These are phyloP conservation scores for Lamellibrachia columna DNA, from an alignment of 2,888 invertebrate genomes.

Conservation along the genomic window DNA sequence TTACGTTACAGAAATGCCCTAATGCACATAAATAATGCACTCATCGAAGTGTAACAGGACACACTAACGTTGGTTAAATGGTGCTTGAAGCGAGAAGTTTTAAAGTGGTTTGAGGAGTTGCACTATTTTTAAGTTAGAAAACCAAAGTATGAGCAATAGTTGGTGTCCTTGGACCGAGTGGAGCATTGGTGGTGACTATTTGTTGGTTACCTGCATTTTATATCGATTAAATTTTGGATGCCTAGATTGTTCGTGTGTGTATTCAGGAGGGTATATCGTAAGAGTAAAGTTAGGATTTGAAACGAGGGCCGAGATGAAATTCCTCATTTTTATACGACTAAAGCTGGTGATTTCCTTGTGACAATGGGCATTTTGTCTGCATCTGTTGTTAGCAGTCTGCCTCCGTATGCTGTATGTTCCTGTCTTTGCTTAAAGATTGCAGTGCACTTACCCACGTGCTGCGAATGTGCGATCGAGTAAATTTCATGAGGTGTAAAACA, in stretches of 20 bases:
- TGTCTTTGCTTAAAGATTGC: background rate
- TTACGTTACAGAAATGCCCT: background rate
- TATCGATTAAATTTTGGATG: slow-evolving; percentile 1
- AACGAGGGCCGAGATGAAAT: background rate
- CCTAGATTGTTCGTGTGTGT: background rate
- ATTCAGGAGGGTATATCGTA: background rate
- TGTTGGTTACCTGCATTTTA: slow-evolving; percentile 9
- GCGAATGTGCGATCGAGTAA: background rate
- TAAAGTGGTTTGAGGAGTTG: background rate
- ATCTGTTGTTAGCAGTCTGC: background rate
- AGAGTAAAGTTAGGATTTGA: background rate
- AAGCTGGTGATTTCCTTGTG: background rate
- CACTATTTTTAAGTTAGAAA: background rate
- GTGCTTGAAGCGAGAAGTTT: background rate
- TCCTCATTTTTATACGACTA: background rate
- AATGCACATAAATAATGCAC: too few species aligned
- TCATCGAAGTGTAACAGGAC: too few species aligned
- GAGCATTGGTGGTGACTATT: background rate
- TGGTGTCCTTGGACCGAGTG: background rate
- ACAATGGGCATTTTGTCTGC: slow-evolving; percentile 16
- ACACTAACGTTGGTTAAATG: background rate
- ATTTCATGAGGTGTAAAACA: slow-evolving; percentile 7
- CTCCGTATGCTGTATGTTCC: background rate
- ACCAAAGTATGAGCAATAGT: background rate
- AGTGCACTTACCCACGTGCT: background rate